Evolutionary conservation across 2,113 vertebrate species (phyloP).

Genomic region (Sinocyclocheilus grahami): DNA sequence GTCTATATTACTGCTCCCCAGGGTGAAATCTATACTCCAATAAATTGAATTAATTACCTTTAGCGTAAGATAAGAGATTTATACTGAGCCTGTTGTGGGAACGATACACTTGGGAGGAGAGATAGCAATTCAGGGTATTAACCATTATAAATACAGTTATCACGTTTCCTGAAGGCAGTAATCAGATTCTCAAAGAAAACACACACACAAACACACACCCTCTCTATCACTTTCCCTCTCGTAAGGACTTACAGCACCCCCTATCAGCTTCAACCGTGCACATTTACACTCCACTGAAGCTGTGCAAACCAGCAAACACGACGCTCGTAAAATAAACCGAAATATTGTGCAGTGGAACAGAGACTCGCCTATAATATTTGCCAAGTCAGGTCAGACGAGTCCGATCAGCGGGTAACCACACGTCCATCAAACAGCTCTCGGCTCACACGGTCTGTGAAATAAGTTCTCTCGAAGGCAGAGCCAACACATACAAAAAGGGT

Average conservation of each 20-base stretch:
- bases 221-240: constrained; percentile 53
- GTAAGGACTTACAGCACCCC: constrained; percentile 79
- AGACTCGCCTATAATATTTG: constrained; percentile 17
- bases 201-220: constrained; percentile 44
- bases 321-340: constrained; percentile 9
- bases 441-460: constrained; percentile 6
- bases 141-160: constrained; percentile 48
- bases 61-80: constrained; percentile 44
- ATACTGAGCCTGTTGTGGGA: constrained; percentile 25
- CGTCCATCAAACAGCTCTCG: constrained; percentile 18
- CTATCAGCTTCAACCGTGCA: constrained; percentile 71
- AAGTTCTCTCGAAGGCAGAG: not conserved
- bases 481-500: not conserved
- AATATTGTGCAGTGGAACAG: constrained; percentile 13
- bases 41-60: constrained; percentile 52
- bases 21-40: constrained; percentile 35
- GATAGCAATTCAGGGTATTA: constrained; percentile 35
- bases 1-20: constrained; percentile 24
- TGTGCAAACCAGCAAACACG: constrained; percentile 4
- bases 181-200: constrained; percentile 53
- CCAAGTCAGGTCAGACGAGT: constrained; percentile 39
- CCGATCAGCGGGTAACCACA: constrained; percentile 28
- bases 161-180: constrained; percentile 51
- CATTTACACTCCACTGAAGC: constrained; percentile 23
- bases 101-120: constrained; percentile 45